These are phyloP conservation scores for Falco concolor DNA, from an alignment of 2,797 vertebrate genomes.

Conservation along the genomic window DNA sequence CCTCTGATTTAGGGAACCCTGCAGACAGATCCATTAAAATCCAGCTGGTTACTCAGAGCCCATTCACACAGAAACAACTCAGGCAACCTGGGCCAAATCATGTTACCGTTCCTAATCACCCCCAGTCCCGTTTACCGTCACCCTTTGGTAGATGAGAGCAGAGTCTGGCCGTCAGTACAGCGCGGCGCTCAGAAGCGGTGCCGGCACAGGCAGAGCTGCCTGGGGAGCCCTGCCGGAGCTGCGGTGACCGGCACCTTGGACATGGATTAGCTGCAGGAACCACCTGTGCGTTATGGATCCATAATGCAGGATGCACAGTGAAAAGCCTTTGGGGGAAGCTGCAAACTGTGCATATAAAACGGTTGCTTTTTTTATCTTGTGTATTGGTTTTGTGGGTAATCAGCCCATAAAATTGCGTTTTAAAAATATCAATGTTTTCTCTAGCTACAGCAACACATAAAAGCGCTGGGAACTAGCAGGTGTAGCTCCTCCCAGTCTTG, in stretches of 20 bases:
- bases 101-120: neutral
- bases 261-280: neutral
- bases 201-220: neutral
- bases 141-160: neutral
- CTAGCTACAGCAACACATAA: constrained; percentile 18
- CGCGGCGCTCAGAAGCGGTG: neutral
- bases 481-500: neutral
- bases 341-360: neutral
- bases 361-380: neutral
- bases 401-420: constrained; percentile 18
- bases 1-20: neutral
- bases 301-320: neutral
- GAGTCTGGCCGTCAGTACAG: neutral
- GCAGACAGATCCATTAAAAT: neutral
- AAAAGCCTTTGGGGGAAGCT: constrained; percentile 1
- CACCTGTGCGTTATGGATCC: neutral
- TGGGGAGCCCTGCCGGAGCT: neutral
- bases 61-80: neutral
- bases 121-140: neutral
- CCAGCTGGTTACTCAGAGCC: neutral
- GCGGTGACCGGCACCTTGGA: fast-evolving
- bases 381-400: neutral
- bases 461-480: neutral
- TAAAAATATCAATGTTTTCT: neutral
- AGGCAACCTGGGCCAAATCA: neutral